Evolutionary conservation across 2,113 vertebrate genomes (phyloP), one percentile per base, ranked within the genome.

Genomic region (Chloropsis cyanopogon): DNA sequence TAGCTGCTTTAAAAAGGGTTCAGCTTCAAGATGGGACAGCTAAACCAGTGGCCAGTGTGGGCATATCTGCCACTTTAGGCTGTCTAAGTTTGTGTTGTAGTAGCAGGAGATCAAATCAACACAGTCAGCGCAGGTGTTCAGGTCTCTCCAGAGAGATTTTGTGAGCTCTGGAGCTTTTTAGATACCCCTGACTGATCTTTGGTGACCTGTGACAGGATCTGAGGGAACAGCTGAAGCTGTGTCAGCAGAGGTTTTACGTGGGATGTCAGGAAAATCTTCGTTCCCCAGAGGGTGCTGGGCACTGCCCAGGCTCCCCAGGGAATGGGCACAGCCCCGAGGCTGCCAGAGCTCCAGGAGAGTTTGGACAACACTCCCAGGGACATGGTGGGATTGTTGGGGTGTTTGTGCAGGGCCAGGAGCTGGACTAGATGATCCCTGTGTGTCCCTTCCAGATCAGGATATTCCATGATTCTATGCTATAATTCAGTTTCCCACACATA

Each of bases 301-400:
- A 73, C 52, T 66, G 77, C 5, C 2, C 28, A 64, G 35, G 44
- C 23, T 88, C 33, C 37, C 46, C 68, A 53, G 39, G 60, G 46
- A 37, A 39, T 53, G 77, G 11, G 4, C 39, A 46, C 11, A 0
- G 39, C 39, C 28, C 60, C 2, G 0, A n/a, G 5, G 5, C 37
- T 73, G 77, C 14, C 52, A 59, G 28, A 59, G 39, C 37, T 66
- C 52, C 46, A n/a, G 69, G 20, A 53, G 16, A 0, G 24, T 18
- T 89, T 68, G 78, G 28, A 21, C 20, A 41, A 0, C 0, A 0
- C 7, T 59, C 2, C 3, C 46, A 52, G 37, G n/a, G 22, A 39
- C 53, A 53, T 9, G 28, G 13, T 21, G 50, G n/a, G 7, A 8
- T 17, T 75, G 12, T 20, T 60, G 53, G 28, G 33, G 7, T 28